phyloP scores from a whole-genome alignment of 2,113 vertebrate genomes.

The Periophthalmus modestus region DNA sequence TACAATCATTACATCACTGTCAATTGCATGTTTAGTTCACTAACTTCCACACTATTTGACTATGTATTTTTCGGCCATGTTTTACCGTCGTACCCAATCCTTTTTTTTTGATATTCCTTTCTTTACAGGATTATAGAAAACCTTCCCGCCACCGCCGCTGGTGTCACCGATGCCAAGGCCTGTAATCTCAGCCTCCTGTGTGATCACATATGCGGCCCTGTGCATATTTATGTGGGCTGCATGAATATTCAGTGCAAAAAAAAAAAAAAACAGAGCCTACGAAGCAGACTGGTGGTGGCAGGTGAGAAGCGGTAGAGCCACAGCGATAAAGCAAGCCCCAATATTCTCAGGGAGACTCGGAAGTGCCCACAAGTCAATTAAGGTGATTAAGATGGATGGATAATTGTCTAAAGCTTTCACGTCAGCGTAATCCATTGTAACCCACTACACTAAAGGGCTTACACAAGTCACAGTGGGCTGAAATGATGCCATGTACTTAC shows the following conservation, averaged over 20 bases:
- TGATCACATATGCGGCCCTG: conserved; percentile 19
- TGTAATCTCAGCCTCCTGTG: conserved; percentile 30
- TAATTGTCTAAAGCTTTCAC: conserved; percentile 54
- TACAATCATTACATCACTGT: no score
- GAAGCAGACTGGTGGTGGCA: conserved; percentile 8
- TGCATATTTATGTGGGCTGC: conserved; percentile 16
- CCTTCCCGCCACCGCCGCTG: conserved; percentile 22
- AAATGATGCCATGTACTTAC: neutral
- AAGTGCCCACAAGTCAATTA: conserved; percentile 47
- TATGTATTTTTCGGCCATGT: neutral
- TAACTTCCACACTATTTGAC: no score
- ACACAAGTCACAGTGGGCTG: conserved; percentile 32
- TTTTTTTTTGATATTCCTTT: neutral
- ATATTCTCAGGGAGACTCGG: conserved; percentile 35
- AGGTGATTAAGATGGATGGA: conserved; percentile 55
- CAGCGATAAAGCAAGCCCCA: neutral
- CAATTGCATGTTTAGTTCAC: no score
- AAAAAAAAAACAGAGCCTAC: neutral
- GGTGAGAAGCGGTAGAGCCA: conserved; percentile 27
- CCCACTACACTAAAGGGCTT: conserved; percentile 29
- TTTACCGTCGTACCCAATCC: neutral
- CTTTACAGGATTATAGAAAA: conserved; percentile 15
- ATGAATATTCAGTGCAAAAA: conserved; percentile 20
- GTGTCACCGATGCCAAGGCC: conserved; percentile 19
- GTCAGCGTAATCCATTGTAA: conserved; percentile 48